Evolutionary conservation across 2,888 invertebrate genomes (phyloP).

Genomic region (Limnephilus auricula): DNA sequence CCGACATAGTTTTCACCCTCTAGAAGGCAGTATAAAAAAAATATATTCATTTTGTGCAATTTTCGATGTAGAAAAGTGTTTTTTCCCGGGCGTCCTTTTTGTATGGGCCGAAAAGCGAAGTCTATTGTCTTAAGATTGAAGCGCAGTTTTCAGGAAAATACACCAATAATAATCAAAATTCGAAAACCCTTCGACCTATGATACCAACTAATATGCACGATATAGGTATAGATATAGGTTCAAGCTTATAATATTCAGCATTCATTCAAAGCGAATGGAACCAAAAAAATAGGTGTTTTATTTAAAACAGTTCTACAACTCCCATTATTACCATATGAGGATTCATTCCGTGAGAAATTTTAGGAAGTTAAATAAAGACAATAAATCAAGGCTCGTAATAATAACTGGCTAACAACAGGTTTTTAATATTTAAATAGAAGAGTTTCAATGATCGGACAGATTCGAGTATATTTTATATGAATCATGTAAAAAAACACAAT

Average conservation of each 20-base stretch:
- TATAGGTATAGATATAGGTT: too few species aligned
- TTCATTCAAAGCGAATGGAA: neutral
- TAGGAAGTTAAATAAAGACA: neutral
- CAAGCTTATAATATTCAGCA: neutral
- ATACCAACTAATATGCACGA: too few species aligned
- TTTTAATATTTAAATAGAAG: neutral
- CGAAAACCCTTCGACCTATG: neutral
- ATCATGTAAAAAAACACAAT: neutral
- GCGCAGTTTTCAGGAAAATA: neutral
- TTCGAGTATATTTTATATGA: neutral
- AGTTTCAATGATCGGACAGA: neutral
- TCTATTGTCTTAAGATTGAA: too few species aligned
- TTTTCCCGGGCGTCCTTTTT: too few species aligned
- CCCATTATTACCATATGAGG: neutral
- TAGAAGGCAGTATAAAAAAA: too few species aligned
- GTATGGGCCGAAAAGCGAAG: too few species aligned
- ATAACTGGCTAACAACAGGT: neutral
- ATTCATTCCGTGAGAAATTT: neutral
- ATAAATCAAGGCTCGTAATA: neutral
- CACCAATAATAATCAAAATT: neutral
- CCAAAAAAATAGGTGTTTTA: neutral
- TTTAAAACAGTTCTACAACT: neutral
- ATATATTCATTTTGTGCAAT: too few species aligned
- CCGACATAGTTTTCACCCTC: too few species aligned
- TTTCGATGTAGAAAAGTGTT: too few species aligned